Conservation (phyloP, 2,113 vertebrate species). For the Sisor rabdophorus region DNA sequence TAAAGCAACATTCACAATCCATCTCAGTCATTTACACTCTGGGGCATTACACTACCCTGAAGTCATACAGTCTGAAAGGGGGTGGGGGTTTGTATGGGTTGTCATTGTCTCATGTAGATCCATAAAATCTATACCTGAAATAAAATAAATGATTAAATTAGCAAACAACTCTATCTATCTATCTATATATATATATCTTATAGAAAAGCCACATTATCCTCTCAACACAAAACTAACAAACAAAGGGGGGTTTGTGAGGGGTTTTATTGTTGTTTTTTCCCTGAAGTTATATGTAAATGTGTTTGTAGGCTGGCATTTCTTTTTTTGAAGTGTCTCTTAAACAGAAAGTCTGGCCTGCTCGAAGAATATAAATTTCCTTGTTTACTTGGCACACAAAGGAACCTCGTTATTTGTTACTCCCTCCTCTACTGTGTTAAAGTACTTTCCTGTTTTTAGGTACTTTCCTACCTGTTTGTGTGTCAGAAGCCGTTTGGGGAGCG, state of each 20-base stretch:
- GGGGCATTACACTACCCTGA: neutral
- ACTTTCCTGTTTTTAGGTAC: slow-evolving; percentile 3
- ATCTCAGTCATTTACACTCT: neutral
- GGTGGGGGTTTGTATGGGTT: no score
- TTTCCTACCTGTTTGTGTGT: slow-evolving; percentile 9
- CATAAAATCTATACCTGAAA: neutral
- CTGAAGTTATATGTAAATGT: slow-evolving; percentile 13
- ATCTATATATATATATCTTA: neutral
- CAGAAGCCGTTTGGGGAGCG: slow-evolving; percentile 16
- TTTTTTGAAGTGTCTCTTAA: neutral
- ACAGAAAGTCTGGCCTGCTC: neutral
- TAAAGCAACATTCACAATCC: neutral
- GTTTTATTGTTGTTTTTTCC: neutral
- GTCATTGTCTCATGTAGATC: no score
- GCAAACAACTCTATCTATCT: no score
- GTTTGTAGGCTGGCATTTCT: neutral
- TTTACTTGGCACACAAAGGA: neutral
- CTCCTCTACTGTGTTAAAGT: slow-evolving; percentile 15
- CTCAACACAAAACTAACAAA: neutral
- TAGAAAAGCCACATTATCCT: neutral
- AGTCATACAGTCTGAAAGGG: neutral
- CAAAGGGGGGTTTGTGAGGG: neutral
- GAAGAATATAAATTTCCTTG: slow-evolving; percentile 10
- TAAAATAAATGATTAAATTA: neutral
- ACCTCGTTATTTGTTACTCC: slow-evolving; percentile 3